These are phyloP conservation scores for Diabrotica virgifera DNA, from an alignment of 1,140 invertebrate genomes.

Conservation along the genomic window DNA sequence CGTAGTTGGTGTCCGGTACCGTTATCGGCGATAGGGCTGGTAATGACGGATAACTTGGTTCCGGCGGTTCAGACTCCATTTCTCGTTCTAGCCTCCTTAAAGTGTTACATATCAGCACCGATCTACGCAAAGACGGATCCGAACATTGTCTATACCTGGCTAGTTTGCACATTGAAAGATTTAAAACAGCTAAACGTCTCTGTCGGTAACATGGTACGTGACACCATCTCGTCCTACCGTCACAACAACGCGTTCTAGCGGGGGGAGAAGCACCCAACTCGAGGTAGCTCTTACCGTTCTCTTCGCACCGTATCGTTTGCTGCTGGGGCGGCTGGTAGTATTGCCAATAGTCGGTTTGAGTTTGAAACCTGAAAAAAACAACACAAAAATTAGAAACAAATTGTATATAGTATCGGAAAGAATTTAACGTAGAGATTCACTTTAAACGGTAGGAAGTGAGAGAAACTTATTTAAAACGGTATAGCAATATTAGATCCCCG, in stretches of 20 bases:
- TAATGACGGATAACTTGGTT: conserved; percentile 40
- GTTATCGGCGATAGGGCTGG: conserved; percentile 49
- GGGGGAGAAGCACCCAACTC: conserved; percentile 70
- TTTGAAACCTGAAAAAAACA: conserved; percentile 29
- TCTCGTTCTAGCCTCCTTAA: conserved; percentile 86
- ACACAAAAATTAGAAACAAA: no score
- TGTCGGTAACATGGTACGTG: conserved; percentile 77
- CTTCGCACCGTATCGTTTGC: conserved; percentile 81
- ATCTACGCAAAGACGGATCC: conserved; percentile 85
- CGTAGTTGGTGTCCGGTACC: conserved; percentile 53
- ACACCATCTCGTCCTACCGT: conserved; percentile 74
- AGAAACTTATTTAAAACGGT: no score
- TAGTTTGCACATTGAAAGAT: conserved; percentile 90
- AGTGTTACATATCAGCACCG: conserved; percentile 93
- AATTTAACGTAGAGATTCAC: no score
- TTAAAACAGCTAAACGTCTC: conserved; percentile 82
- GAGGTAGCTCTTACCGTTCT: conserved; percentile 87
- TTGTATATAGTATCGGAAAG: not conserved
- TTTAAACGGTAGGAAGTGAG: no score
- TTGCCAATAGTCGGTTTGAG: conserved; percentile 51
- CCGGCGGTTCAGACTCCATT: conserved; percentile 62
- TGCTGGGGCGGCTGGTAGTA: conserved; percentile 57
- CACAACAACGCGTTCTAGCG: conserved; percentile 50
- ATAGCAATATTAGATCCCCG: no score
- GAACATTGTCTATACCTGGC: conserved; percentile 82